These are phyloP conservation scores for Basileuterus tristriatus DNA, from an alignment of 2,797 vertebrate genomes.

Conservation along the genomic window DNA sequence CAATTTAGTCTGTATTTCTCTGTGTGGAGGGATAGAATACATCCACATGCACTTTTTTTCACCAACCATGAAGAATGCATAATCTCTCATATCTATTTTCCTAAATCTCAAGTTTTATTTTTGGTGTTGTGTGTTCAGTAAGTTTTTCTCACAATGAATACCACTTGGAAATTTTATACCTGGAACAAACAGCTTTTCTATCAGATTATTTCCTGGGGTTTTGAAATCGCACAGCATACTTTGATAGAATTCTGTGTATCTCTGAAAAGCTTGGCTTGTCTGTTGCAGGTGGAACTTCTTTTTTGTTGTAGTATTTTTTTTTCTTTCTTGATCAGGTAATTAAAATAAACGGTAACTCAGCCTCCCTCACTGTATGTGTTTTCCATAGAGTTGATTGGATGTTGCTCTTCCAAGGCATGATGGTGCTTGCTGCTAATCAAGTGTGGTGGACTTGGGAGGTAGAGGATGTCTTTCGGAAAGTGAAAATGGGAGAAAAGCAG, in stretches of 20 bases:
- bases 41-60: neutral
- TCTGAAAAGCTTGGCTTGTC: neutral
- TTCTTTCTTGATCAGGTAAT: neutral
- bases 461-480: slow-evolving; percentile 88
- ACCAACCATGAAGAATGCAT: neutral
- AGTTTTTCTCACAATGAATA: neutral
- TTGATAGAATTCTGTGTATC: neutral
- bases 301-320: no score
- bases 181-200: neutral
- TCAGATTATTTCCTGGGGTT: neutral
- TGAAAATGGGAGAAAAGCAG: slow-evolving; percentile 86
- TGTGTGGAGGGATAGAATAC: neutral
- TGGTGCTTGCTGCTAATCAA: slow-evolving; percentile 91
- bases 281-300: neutral
- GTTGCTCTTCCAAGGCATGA: slow-evolving; percentile 93
- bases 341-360: neutral
- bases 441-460: slow-evolving; percentile 99
- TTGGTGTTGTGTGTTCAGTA: neutral
- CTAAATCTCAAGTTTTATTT: neutral
- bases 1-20: neutral
- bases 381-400: slow-evolving; percentile 92
- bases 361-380: neutral
- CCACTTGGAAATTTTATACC: neutral
- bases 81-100: neutral
- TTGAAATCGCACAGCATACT: neutral